Evolutionary conservation across 1,140 invertebrate species (phyloP), one percentile per base, ranked within the genome.

Genomic region (Ostrea denselamellosa): DNA sequence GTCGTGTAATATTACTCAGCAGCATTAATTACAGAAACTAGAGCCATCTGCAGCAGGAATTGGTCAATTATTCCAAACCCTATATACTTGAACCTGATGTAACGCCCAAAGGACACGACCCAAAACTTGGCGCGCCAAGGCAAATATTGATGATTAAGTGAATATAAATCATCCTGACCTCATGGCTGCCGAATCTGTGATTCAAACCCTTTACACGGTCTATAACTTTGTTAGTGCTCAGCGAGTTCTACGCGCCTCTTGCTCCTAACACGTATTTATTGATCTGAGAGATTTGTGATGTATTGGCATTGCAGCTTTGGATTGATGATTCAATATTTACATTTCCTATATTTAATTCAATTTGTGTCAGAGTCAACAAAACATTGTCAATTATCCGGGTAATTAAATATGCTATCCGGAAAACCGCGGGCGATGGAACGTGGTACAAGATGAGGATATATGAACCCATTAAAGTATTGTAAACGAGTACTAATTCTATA

Each of bases 261-360:
- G 56, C 25, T 25, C 25, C 68, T 25, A 14, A 25, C 68, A 62
- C n/a, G 56, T 77, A 12, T 0, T 14, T 28, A 77, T 77, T 9
- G 68, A 77, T 77, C 68, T 12, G 9, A 8, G 25, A 34, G 22
- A 77, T 77, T 77, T 12, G 22, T 77, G 68, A 77, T 77, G 68
- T 77, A 77, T 77, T 77, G 68, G 68, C 14, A 28, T 77, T 25
- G 68, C 22, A 14, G 68, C 68, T 77, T 77, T 77, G 68, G 68
- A 12, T 12, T 22, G 68, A 77, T 77, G 68, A 77, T 77, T 77
- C 68, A 77, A 77, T 77, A 77, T 77, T 77, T 77, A 77, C 68
- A 77, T 77, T 77, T 77, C 68, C 68, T 77, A 77, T 77, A 77
- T 77, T 77, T 77, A 77, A 77, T 77, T 77, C 68, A 77, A 77